phyloP scores from a whole-genome alignment of 2,888 invertebrate genomes.

The Aspidiotus destructor region DNA sequence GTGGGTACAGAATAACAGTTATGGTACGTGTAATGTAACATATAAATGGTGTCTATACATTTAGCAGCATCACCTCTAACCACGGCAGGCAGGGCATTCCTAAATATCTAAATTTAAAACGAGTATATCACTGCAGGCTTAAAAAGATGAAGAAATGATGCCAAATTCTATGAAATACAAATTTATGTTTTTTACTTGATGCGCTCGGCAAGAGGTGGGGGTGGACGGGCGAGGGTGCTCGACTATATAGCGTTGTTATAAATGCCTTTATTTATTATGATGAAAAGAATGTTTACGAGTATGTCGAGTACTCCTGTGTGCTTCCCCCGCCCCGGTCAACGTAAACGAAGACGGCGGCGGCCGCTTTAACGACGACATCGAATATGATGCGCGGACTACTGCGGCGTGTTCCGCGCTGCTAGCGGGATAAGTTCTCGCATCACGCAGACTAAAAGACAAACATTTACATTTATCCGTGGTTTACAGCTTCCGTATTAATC shows the following conservation, averaged over 20 bases:
- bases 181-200: conserved; percentile 32
- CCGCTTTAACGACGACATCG: conserved; percentile 21
- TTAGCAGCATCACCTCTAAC: neutral
- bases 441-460: conserved; percentile 23
- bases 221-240: neutral
- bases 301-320: neutral
- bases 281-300: conserved; percentile 32
- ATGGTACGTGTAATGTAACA: neutral
- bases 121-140: conserved; percentile 14
- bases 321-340: neutral
- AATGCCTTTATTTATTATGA: conserved; percentile 33
- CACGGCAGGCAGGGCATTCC: conserved; percentile 16
- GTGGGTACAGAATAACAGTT: too few relatives aligned
- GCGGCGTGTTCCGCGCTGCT: conserved; percentile 18
- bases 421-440: conserved; percentile 18
- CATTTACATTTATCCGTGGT: conserved; percentile 29
- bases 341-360: conserved; percentile 7
- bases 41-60: conserved; percentile 10
- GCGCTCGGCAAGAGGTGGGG: conserved; percentile 2
- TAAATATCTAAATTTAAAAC: conserved; percentile 30
- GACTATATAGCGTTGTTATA: conserved; percentile 23
- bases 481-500: conserved; percentile 33
- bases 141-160: conserved; percentile 31
- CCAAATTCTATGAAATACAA: conserved; percentile 34
- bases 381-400: conserved; percentile 24